A percentile compares a stretch with the other conserved stretches of the same genome.
Evolutionary conservation across 2,888 invertebrate species (phyloP).

Genomic region (Drosophila pseudotakahashii): DNA sequence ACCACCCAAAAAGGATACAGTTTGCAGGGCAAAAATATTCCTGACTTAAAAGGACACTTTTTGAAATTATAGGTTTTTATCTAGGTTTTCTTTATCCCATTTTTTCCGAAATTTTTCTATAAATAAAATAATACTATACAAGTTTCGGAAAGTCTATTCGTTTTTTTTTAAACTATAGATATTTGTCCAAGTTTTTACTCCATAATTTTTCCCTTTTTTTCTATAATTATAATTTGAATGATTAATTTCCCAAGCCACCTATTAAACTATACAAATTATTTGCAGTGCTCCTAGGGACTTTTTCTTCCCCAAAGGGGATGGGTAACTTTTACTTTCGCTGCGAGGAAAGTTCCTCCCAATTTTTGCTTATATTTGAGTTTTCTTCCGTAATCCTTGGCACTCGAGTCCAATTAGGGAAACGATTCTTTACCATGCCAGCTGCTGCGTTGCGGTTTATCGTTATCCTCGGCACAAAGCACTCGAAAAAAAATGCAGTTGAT

Average conservation of each 20-base stretch:
- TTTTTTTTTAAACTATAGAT: too few species aligned
- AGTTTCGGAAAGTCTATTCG: too few species aligned
- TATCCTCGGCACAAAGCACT: conserved; percentile 39
- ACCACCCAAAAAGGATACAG: neutral
- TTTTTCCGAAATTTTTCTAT: too few species aligned
- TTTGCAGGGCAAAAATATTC: too few species aligned
- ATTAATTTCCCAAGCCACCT: too few species aligned
- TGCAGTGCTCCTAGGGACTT: neutral
- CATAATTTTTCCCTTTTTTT: too few species aligned
- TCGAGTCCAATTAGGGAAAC: conserved; percentile 36
- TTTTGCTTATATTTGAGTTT: conserved; percentile 14
- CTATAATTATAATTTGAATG: too few species aligned
- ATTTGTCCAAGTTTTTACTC: too few species aligned
- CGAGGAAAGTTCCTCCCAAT: conserved; percentile 3
- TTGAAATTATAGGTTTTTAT: too few species aligned
- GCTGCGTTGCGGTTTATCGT: conserved; percentile 22
- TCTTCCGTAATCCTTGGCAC: conserved; percentile 25
- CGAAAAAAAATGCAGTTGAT: conserved; percentile 11
- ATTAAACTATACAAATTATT: neutral
- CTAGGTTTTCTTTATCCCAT: too few species aligned
- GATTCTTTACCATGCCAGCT: conserved; percentile 39
- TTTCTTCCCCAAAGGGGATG: neutral
- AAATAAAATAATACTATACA: too few species aligned
- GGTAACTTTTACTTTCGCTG: conserved; percentile 12
- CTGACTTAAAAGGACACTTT: too few species aligned